These are phyloP conservation scores for western clawed frog (Xenopus tropicalis) DNA, from an alignment of 2,113 vertebrate genomes.

Conservation along the genomic window UCB_Xtro_10.0 CM004444.2:117039001-117039500, in stretches of 20 bases:
- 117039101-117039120: conserved; percentile 46
- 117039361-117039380: conserved; percentile 86
- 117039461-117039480: conserved; percentile 96
- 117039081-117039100: background rate
- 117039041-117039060: too few species aligned
- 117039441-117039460: conserved; percentile 85
- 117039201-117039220: conserved; percentile 61
- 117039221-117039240: conserved; percentile 55
- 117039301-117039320: background rate
- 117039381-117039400: conserved; percentile 75
- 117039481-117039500: conserved; percentile 81
- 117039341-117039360: conserved; percentile 53
- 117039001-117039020: too few species aligned
- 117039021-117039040: too few species aligned
- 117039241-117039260: conserved; percentile 52
- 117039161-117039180: conserved; percentile 66
- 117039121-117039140: conserved; percentile 76
- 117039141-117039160: conserved; percentile 75
- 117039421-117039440: conserved; percentile 68
- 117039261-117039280: conserved; percentile 24
- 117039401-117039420: conserved; percentile 68
- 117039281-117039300: conserved; percentile 22
- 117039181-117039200: conserved; percentile 71
- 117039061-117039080: too few species aligned
- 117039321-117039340: conserved; percentile 52